Conservation (phyloP, 2,888 invertebrate species). For the Apotomis betuletana region DNA sequence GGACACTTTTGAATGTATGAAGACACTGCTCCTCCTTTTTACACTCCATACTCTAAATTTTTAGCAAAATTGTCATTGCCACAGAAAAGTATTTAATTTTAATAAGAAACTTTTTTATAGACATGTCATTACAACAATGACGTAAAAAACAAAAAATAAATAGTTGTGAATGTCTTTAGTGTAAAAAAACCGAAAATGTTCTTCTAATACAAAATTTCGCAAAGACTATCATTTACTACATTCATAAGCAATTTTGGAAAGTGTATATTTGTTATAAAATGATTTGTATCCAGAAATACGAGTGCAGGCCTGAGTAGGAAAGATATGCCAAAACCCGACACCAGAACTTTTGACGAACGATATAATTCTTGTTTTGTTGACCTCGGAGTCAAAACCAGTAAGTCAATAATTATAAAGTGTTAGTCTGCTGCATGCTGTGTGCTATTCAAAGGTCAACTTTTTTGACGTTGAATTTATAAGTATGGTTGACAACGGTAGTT, state of each 20-base stretch:
- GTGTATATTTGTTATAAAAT: slow-evolving; percentile 20
- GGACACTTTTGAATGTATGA: too few relatives aligned
- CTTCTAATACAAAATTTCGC: slow-evolving; percentile 18
- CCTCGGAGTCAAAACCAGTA: slow-evolving; percentile 74
- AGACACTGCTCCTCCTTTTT: too few relatives aligned
- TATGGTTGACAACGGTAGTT: too few relatives aligned
- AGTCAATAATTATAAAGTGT: slow-evolving; percentile 31
- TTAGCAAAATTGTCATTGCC: too few relatives aligned
- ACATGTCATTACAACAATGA: background rate
- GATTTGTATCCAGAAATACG: slow-evolving; percentile 2
- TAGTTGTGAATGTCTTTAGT: slow-evolving; percentile 9
- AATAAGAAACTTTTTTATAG: too few relatives aligned
- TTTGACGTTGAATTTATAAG: too few relatives aligned
- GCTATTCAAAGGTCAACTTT: too few relatives aligned
- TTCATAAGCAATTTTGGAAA: slow-evolving; percentile 5
- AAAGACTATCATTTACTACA: background rate
- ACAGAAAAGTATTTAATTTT: too few relatives aligned
- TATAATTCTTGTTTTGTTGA: slow-evolving; percentile 74
- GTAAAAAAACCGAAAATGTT: slow-evolving; percentile 21
- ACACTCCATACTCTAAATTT: too few relatives aligned
- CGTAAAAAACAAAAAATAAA: slow-evolving; percentile 18
- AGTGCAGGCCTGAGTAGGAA: slow-evolving; percentile 51
- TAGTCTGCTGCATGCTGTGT: too few relatives aligned
- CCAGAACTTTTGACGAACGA: slow-evolving; percentile 71
- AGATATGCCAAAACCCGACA: slow-evolving; percentile 68